These are phyloP conservation scores for Mythimna vitellina DNA, from an alignment of 2,888 invertebrate species.

Conservation along the genomic window DNA sequence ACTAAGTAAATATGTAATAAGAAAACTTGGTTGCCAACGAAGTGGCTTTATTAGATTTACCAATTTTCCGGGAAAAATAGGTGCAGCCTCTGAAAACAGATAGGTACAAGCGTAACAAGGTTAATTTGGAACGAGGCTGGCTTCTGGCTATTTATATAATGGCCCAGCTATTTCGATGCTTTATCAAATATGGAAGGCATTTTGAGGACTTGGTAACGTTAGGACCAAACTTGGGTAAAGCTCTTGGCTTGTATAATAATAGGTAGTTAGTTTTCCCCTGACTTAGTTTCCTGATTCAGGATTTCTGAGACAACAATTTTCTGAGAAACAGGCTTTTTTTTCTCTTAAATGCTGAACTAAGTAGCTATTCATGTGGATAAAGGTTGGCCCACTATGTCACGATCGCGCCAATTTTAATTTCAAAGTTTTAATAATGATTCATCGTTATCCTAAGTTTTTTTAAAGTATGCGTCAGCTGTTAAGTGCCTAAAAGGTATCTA, in stretches of 20 bases:
- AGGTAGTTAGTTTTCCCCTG: not conserved
- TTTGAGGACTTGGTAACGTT: not conserved
- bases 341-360: constrained; percentile 17
- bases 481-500: not conserved
- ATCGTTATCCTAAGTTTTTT: constrained; percentile 18
- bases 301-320: constrained; percentile 23
- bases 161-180: constrained; percentile 25
- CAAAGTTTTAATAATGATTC: constrained; percentile 35
- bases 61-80: constrained; percentile 34
- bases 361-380: constrained; percentile 47
- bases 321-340: constrained; percentile 27
- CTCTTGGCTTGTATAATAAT: not conserved
- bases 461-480: constrained; percentile 22
- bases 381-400: constrained; percentile 37
- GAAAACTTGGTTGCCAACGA: constrained; percentile 15
- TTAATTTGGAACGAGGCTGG: constrained; percentile 23
- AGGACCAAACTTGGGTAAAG: not conserved
- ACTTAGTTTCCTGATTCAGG: constrained; percentile 8
- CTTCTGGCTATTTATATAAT: constrained; percentile 51
- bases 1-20: constrained; percentile 25
- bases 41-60: constrained; percentile 33
- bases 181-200: constrained; percentile 17
- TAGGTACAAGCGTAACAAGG: constrained; percentile 51
- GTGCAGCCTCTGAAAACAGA: constrained; percentile 39
- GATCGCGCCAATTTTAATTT: constrained; percentile 25